Conservation (phyloP, 2,797 vertebrate species). For the Scomberomorus guttatus region DNA sequence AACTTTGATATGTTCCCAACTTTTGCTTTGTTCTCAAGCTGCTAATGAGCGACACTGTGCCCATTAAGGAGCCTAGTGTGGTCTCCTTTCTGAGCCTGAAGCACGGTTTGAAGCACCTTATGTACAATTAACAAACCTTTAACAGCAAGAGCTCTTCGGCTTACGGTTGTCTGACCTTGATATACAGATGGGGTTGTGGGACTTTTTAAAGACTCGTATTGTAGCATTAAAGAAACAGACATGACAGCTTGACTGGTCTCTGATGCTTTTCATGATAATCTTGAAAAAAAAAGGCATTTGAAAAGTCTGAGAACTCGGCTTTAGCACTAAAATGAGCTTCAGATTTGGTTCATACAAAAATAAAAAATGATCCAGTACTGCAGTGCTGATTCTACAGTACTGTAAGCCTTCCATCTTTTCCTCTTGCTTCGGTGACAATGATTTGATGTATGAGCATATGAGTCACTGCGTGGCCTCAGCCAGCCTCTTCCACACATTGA, state of each 20-base stretch:
- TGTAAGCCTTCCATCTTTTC: slow-evolving; percentile 46
- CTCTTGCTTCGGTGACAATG: slow-evolving; percentile 68
- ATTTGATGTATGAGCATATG: slow-evolving; percentile 73
- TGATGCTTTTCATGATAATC: background rate
- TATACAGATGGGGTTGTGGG: slow-evolving; percentile 15
- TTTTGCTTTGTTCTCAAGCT: slow-evolving; percentile 56
- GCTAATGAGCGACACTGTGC: slow-evolving; percentile 50
- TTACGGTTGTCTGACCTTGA: slow-evolving; percentile 31
- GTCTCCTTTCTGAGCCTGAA: slow-evolving; percentile 24
- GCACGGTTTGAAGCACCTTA: slow-evolving; percentile 25
- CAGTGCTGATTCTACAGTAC: slow-evolving; percentile 30
- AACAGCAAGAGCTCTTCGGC: slow-evolving; percentile 4
- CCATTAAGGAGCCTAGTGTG: slow-evolving; percentile 13
- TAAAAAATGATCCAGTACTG: slow-evolving; percentile 17
- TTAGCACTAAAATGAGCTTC: background rate
- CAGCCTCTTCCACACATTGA: slow-evolving; percentile 81
- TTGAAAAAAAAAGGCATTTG: background rate
- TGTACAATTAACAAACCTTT: slow-evolving; percentile 25
- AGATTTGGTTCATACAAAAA: slow-evolving; percentile 9
- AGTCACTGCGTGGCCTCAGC: slow-evolving; percentile 81
- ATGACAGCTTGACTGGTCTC: background rate
- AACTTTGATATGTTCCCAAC: slow-evolving; percentile 34
- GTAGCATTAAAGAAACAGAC: background rate
- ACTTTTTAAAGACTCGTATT: background rate
- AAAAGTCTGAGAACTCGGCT: slow-evolving; percentile 4